Conservation (phyloP, 2,888 invertebrate species). For the Archaeoteleia sp. region DNA sequence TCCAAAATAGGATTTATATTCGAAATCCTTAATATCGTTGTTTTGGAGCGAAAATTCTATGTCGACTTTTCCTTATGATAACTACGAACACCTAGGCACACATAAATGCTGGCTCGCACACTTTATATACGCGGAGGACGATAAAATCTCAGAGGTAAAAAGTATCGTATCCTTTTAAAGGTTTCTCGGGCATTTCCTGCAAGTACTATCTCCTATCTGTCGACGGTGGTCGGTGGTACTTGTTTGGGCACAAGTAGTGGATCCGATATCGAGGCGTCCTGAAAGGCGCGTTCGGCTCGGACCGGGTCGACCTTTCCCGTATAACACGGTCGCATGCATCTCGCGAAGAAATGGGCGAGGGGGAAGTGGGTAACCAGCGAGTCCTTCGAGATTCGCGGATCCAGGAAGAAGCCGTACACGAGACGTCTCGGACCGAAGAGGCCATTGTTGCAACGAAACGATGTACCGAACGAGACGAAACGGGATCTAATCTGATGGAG, state of each 20-base stretch:
- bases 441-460: constrained; percentile 48
- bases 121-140: constrained; percentile 41
- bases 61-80: constrained; percentile 37
- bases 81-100: constrained; percentile 19
- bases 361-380: too few species aligned
- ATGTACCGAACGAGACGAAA: constrained; percentile 59
- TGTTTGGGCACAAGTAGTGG: constrained; percentile 45
- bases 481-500: constrained; percentile 74
- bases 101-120: constrained; percentile 26
- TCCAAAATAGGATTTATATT: too few species aligned
- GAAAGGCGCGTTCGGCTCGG: constrained; percentile 42
- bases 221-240: constrained; percentile 42
- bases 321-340: constrained; percentile 48
- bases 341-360: constrained; percentile 30
- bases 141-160: constrained; percentile 40
- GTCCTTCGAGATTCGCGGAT: constrained; percentile 55
- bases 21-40: too few species aligned
- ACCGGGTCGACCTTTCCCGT: constrained; percentile 47
- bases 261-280: constrained; percentile 45
- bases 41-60: constrained; percentile 18
- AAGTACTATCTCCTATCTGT: constrained; percentile 48
- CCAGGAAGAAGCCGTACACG: constrained; percentile 58
- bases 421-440: constrained; percentile 36
- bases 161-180: constrained; percentile 49
- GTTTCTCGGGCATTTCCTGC: constrained; percentile 50